Evolutionary conservation across 2,797 vertebrate species (phyloP), one percentile per base, ranked within the genome.

Genomic region (Sphenodon punctatus): DNA sequence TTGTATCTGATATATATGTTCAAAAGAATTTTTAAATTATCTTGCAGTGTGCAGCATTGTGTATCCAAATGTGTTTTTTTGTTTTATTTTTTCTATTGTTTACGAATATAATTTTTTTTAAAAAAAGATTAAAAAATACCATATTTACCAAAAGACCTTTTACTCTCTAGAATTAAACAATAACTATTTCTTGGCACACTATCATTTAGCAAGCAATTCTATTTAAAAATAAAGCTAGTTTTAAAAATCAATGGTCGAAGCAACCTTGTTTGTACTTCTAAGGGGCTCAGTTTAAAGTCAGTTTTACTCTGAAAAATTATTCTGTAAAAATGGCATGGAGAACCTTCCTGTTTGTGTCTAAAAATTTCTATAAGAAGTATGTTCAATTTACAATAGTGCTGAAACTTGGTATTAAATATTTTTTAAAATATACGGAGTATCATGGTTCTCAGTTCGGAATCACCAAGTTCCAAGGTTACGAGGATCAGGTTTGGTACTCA

Each of bases 161-260:
- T 80, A 6, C 42, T 68, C 13, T 27, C 70, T 10, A n/a, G 27
- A 42, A 61, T 72, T 65, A 58, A 56, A 43, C 67, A 74, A 42
- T 17, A 32, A 5, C 5, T 63, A 74, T 13, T 49, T 75, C 22
- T 58, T 82, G 8, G 9, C 15, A 59, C 7, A 55, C 14, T 27
- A 84, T 61, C 0, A 6, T 81, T 87, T 36, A 42, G 17, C 45
- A 60, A 80, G 70, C 49, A 6, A n/a, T 8, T 7, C 7, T 69
- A 72, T 75, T 75, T 58, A 72, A 81, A 30, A 58, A n/a, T 78
- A 39, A 75, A 65, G 12, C n/a, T n/a, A 80, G 15, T 78, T 77
- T n/a, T 48, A 70, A 67, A 39, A 14, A 56, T 16, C 46, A n/a
- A 53, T 75, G 74, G 36, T 82, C 46, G 69, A 51, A 43, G 19